phyloP scores from a whole-genome alignment of 2,797 vertebrate genomes.

The Mionectes olivaceus region DNA sequence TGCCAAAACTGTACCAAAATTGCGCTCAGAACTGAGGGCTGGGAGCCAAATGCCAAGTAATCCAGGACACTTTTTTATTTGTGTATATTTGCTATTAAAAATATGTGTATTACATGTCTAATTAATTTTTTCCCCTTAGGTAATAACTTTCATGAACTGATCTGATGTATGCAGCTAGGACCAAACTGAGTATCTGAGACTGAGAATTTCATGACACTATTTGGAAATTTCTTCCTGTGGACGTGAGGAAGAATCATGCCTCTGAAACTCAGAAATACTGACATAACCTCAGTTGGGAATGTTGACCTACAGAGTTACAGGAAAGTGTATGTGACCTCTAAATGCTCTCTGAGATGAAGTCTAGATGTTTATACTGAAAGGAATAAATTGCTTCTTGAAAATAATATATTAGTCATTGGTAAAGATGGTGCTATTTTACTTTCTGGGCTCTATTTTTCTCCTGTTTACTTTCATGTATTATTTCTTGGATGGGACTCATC shows the following conservation, averaged over 20 bases:
- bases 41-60: background rate
- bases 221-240: background rate
- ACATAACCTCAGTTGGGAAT: background rate
- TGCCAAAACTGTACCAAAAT: background rate
- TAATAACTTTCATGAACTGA: background rate
- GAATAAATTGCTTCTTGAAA: constrained; percentile 10
- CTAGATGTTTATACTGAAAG: background rate
- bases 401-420: background rate
- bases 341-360: background rate
- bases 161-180: background rate
- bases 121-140: background rate
- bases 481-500: background rate
- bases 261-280: background rate
- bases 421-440: constrained; percentile 1
- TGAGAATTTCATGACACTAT: background rate
- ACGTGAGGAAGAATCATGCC: background rate
- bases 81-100: background rate
- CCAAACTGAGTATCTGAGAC: background rate
- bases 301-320: background rate
- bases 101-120: fast-evolving
- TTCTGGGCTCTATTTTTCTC: constrained; percentile 9
- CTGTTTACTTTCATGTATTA: background rate
- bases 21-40: background rate
- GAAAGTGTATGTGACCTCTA: background rate
- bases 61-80: background rate